Evolutionary conservation across 2,113 vertebrate species (phyloP).

Genomic region (Opisthocomus hoazin): DNA sequence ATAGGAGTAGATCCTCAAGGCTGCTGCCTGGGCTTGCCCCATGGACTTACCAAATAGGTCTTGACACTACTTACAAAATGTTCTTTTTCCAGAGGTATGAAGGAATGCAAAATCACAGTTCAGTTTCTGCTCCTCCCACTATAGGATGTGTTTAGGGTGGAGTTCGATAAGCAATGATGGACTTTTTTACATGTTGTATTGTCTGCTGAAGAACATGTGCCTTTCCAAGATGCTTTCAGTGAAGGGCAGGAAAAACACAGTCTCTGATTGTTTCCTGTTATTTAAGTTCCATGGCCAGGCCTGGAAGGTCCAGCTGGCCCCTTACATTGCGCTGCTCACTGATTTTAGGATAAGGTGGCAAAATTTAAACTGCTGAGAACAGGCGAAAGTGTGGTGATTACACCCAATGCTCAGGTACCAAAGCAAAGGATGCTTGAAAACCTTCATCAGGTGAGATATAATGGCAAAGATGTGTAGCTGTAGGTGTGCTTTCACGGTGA

Average conservation of each 20-base stretch:
- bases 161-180: neutral
- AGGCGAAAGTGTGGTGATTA: neutral
- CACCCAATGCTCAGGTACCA: neutral
- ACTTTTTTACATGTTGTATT: neutral
- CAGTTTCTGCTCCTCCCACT: neutral
- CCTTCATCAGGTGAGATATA: neutral
- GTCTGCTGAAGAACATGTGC: neutral
- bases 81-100: neutral
- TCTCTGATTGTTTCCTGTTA: neutral
- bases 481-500: neutral
- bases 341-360: neutral
- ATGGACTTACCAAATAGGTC: neutral
- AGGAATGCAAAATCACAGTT: neutral
- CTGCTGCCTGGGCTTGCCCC: neutral
- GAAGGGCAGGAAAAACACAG: neutral
- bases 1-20: neutral
- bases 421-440: neutral
- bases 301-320: neutral
- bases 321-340: neutral
- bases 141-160: neutral
- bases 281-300: neutral
- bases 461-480: neutral
- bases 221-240: neutral
- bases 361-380: neutral
- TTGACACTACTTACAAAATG: neutral